Evolutionary conservation across 2,113 vertebrate species (phyloP).

Genomic region (Hyla sarda): DNA sequence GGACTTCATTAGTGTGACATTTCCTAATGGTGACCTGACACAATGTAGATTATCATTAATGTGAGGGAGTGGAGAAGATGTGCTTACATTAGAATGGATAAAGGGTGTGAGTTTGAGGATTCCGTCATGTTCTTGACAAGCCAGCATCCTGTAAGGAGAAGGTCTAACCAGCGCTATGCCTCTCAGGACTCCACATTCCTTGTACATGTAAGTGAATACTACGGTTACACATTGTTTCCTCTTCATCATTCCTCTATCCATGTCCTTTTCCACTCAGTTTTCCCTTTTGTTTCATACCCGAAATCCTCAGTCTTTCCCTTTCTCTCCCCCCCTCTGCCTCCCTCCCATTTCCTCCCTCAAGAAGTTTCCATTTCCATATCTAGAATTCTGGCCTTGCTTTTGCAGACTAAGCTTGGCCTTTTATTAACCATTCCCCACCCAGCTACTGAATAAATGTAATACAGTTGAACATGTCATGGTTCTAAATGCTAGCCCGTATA

Average conservation of each 20-base stretch:
- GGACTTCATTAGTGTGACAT: neutral
- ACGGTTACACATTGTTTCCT: neutral
- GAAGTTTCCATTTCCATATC: constrained; percentile 48
- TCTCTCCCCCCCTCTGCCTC: neutral
- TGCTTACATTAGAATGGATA: neutral
- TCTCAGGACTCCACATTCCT: neutral
- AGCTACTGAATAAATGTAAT: neutral
- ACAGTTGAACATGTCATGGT: neutral
- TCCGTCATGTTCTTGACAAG: neutral
- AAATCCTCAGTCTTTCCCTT: neutral
- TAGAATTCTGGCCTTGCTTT: constrained; percentile 27
- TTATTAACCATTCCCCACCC: constrained; percentile 18
- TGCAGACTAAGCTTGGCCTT: constrained; percentile 23
- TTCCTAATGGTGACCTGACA: neutral
- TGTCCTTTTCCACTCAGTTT: neutral
- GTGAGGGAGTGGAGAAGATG: neutral
- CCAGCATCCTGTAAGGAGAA: neutral
- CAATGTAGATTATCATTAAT: neutral
- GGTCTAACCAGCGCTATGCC: neutral
- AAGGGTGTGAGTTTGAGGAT: neutral
- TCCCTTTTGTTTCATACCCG: neutral
- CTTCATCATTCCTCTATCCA: neutral
- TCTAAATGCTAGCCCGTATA: neutral
- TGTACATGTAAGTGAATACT: neutral
- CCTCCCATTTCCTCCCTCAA: constrained; percentile 24